These are phyloP conservation scores for Athalia circularis DNA, from an alignment of 2,888 invertebrate genomes.

Conservation along the genomic window DNA sequence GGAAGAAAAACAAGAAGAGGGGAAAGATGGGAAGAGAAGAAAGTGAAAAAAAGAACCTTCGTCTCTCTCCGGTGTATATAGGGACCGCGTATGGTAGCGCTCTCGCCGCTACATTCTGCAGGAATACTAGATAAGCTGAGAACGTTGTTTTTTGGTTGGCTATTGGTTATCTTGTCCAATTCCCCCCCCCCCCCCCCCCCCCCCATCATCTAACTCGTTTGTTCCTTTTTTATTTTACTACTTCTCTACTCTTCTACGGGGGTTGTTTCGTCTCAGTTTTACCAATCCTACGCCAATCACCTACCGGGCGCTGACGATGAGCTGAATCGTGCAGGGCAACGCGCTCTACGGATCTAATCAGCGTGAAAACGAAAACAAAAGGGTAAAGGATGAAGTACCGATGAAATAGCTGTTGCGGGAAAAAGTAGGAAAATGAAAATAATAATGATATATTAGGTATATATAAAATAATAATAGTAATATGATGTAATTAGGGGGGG, in stretches of 20 bases:
- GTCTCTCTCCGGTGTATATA: too few relatives aligned
- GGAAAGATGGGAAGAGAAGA: too few relatives aligned
- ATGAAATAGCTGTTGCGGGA: background rate
- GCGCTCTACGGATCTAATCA: conserved; percentile 35
- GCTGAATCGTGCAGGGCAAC: conserved; percentile 10
- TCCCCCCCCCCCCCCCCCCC: background rate
- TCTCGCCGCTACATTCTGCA: too few relatives aligned
- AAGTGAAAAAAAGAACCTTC: too few relatives aligned
- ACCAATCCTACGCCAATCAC: conserved; percentile 25
- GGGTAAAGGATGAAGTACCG: conserved; percentile 5
- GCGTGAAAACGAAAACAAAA: conserved; percentile 1
- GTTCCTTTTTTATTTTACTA: conserved; percentile 4
- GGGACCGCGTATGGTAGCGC: too few relatives aligned
- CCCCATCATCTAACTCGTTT: conserved; percentile 19
- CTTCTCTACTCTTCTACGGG: background rate
- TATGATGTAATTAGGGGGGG: background rate
- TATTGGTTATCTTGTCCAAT: background rate
- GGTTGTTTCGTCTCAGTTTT: background rate
- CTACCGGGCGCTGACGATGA: background rate
- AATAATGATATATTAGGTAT: background rate
- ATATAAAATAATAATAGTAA: background rate
- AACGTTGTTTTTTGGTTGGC: conserved; percentile 7
- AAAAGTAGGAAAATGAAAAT: background rate
- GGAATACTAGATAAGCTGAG: too few relatives aligned
- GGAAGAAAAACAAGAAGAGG: background rate